A percentile compares a stretch with the other conserved stretches of the same genome.
phyloP scores from a whole-genome alignment of 1,140 invertebrate genomes.

The Trichonephila clavata region DNA sequence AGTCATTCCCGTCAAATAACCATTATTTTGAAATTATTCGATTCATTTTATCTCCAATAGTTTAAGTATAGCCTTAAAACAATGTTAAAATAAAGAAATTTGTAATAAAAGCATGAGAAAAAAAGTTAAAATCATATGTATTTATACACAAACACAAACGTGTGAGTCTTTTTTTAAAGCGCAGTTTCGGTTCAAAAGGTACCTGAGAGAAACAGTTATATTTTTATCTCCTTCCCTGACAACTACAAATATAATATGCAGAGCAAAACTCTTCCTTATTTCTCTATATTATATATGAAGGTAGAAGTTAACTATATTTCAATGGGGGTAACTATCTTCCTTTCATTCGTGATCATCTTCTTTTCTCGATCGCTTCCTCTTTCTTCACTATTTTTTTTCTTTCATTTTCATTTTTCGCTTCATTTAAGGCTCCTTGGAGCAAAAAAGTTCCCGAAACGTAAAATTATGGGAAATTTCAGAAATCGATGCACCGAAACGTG shows the following conservation, averaged over 20 bases:
- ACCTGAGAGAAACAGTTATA: not conserved
- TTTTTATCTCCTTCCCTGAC: not conserved
- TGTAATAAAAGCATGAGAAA: too few species aligned
- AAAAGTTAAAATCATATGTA: not conserved
- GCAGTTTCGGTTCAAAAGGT: not conserved
- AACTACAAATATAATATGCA: not conserved
- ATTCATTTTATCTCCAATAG: too few species aligned
- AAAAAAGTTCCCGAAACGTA: not conserved
- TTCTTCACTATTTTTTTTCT: not conserved
- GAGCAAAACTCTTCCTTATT: not conserved
- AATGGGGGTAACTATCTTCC: not conserved
- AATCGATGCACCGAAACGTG: not conserved
- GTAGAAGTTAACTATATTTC: not conserved
- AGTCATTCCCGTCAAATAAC: too few species aligned
- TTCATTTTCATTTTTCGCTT: not conserved
- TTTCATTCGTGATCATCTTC: not conserved
- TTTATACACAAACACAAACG: not conserved
- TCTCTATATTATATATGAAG: not conserved
- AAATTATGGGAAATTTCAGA: slow-evolving; percentile 5
- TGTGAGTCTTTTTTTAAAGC: not conserved
- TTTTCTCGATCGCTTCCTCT: not conserved
- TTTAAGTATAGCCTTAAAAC: too few species aligned
- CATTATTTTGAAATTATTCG: too few species aligned
- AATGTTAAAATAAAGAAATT: too few species aligned
- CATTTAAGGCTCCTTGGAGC: not conserved